phyloP scores from a whole-genome alignment of 2,888 invertebrate genomes.

The Onchidella celtica region DNA sequence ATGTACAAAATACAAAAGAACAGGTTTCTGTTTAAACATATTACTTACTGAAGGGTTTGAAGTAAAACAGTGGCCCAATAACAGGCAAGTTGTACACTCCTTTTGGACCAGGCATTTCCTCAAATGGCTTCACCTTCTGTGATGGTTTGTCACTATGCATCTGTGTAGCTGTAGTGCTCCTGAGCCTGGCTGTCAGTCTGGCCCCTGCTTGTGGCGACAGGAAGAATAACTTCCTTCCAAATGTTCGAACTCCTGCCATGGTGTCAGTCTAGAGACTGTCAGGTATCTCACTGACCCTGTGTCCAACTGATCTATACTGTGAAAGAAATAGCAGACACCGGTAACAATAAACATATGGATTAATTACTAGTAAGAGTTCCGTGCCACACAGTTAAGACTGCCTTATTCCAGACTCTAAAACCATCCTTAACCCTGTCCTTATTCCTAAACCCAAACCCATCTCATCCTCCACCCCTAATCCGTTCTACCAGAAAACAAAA shows the following conservation, averaged over 20 bases:
- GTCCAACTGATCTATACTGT: too few species aligned
- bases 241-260: background rate
- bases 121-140: constrained; percentile 24
- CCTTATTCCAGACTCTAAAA: too few species aligned
- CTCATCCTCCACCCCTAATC: too few species aligned
- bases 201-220: background rate
- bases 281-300: too few species aligned
- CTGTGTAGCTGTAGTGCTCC: background rate
- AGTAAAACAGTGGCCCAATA: constrained; percentile 41
- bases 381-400: too few species aligned
- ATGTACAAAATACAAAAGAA: background rate
- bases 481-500: too few species aligned
- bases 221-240: background rate
- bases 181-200: background rate
- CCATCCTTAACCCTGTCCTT: too few species aligned
- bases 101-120: constrained; percentile 40
- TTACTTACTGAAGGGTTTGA: constrained; percentile 49
- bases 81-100: constrained; percentile 30
- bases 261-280: background rate
- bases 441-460: too few species aligned
- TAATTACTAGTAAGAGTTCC: too few species aligned
- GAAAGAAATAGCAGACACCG: too few species aligned
- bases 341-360: too few species aligned
- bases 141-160: background rate
- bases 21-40: background rate